A percentile compares a stretch with the other conserved stretches of the same genome.
phyloP scores from a whole-genome alignment of 92 coral and sea anemone genomes.

The Actinernus sp. region DNA sequence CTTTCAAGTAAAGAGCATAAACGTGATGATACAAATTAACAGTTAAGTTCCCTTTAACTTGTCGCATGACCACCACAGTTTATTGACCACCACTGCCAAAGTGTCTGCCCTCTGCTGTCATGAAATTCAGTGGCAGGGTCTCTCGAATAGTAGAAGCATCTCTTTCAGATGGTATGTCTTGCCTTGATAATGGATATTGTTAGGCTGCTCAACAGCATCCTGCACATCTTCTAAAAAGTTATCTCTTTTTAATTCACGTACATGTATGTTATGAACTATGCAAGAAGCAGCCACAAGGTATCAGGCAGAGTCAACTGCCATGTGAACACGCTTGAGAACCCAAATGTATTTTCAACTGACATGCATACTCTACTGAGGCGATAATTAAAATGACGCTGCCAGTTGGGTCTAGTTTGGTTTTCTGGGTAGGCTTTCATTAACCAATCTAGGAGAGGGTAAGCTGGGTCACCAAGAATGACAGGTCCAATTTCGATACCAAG shows the following conservation, averaged over 20 bases:
- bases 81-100: too few relatives aligned
- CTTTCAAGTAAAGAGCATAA: too few relatives aligned
- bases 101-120: too few relatives aligned
- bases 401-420: constrained; percentile 20
- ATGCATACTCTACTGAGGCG: constrained; percentile 43
- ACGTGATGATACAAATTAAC: too few relatives aligned
- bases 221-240: constrained; percentile 36
- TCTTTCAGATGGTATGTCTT: constrained; percentile 12
- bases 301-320: constrained; percentile 3
- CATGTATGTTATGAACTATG: constrained; percentile 20
- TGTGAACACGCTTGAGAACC: constrained; percentile 40
- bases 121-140: constrained; percentile 24
- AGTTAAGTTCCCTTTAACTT: too few relatives aligned
- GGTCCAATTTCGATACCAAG: too few relatives aligned
- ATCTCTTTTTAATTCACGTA: too few relatives aligned
- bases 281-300: constrained; percentile 10
- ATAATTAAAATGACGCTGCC: constrained; percentile 39
- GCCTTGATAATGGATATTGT: constrained; percentile 10
- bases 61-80: too few relatives aligned
- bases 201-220: constrained; percentile 29
- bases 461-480: constrained; percentile 49
- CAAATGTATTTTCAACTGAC: constrained; percentile 63
- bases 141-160: constrained; percentile 38
- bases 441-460: constrained; percentile 46
- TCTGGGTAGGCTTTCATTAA: constrained; percentile 42